A percentile compares a stretch with the other conserved stretches of the same genome.
phyloP scores from a whole-genome alignment of 2,888 invertebrate genomes.

The Muscina levida region DNA sequence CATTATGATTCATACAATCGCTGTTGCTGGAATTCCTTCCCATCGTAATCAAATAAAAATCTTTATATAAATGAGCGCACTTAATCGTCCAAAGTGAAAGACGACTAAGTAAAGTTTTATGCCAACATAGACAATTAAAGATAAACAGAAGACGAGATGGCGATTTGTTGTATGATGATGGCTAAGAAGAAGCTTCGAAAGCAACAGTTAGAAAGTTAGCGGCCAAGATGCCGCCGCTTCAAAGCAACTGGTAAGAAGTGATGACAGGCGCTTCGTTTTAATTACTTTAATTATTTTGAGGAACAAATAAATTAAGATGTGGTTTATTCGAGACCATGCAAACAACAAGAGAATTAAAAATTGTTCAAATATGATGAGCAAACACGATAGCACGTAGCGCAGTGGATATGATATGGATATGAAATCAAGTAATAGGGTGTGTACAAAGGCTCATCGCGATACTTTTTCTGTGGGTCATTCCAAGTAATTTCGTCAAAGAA shows the following conservation, averaged over 20 bases:
- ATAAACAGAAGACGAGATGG: neutral
- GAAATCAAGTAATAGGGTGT: too few relatives aligned
- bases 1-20: too few relatives aligned
- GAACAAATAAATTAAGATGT: neutral
- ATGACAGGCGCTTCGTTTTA: conserved; percentile 13
- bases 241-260: neutral
- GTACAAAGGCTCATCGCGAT: too few relatives aligned
- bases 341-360: neutral
- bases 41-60: neutral
- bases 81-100: conserved; percentile 1
- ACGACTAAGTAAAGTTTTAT: neutral
- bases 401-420: too few relatives aligned
- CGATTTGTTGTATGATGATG: too few relatives aligned
- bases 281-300: conserved; percentile 3
- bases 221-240: neutral
- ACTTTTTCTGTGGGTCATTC: too few relatives aligned
- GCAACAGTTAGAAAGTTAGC: neutral
- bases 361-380: too few relatives aligned
- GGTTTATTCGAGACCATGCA: neutral
- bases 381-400: too few relatives aligned
- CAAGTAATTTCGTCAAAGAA: too few relatives aligned
- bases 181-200: neutral
- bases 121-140: neutral
- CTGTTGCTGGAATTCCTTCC: neutral
- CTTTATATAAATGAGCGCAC: conserved; percentile 7